These are phyloP conservation scores for Rutilus rutilus DNA, from an alignment of 2,113 vertebrate genomes.

Conservation along the genomic window DNA sequence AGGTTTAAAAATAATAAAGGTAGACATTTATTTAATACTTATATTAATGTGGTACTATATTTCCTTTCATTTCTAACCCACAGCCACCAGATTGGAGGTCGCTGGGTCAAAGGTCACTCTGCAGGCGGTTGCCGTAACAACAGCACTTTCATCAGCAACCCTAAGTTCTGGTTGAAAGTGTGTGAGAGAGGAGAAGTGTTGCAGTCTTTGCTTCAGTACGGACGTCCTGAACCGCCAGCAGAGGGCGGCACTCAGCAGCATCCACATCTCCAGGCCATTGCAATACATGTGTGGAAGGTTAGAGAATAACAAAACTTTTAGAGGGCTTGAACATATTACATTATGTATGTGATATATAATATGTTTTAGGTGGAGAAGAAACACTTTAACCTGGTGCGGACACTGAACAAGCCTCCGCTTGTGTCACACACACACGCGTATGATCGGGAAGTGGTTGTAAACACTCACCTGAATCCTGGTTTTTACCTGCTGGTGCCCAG, in stretches of 20 bases:
- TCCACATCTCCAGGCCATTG: slow-evolving; percentile 86
- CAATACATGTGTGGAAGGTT: slow-evolving; percentile 96
- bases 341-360: not conserved
- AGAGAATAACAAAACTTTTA: slow-evolving; percentile 1
- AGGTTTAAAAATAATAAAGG: not conserved
- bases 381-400: slow-evolving; percentile 83
- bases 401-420: slow-evolving; percentile 80
- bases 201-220: slow-evolving; percentile 87
- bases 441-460: slow-evolving; percentile 89
- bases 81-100: slow-evolving; percentile 79
- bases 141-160: slow-evolving; percentile 87
- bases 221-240: slow-evolving; percentile 58
- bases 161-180: slow-evolving; percentile 93
- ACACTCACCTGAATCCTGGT: slow-evolving; percentile 80
- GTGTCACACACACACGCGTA: slow-evolving; percentile 87
- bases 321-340: not conserved
- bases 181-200: slow-evolving; percentile 84
- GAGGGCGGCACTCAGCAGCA: slow-evolving; percentile 61
- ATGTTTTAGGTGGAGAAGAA: slow-evolving; percentile 87
- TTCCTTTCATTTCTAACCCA: slow-evolving; percentile 70
- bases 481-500: slow-evolving; percentile 91
- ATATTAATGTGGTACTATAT: not conserved
- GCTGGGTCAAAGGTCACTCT: slow-evolving; percentile 86
- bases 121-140: slow-evolving; percentile 95
- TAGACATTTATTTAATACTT: not conserved